These are phyloP conservation scores for Helicolenus hilgendorfi DNA, from an alignment of 2,797 vertebrate species.

Conservation along the genomic window DNA sequence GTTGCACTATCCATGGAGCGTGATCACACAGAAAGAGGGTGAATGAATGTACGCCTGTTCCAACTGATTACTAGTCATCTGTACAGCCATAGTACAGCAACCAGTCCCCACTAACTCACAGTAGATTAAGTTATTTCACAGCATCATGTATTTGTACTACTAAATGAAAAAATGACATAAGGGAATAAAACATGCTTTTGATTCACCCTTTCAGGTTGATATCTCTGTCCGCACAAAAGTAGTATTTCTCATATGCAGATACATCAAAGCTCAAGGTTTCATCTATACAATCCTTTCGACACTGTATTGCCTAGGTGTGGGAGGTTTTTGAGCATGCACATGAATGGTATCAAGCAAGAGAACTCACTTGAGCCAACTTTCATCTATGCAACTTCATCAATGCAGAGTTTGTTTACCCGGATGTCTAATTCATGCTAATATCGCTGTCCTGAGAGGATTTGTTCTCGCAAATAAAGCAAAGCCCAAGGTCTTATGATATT, in stretches of 20 bases:
- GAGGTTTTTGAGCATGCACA: neutral
- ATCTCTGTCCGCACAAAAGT: neutral
- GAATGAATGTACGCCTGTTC: neutral
- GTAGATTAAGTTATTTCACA: neutral
- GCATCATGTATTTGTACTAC: neutral
- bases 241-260: conserved; percentile 8
- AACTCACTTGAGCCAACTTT: neutral
- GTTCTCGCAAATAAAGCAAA: neutral
- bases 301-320: neutral
- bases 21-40: neutral
- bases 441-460: neutral
- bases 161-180: neutral
- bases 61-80: neutral
- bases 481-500: neutral
- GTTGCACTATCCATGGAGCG: neutral
- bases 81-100: neutral
- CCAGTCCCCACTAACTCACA: neutral
- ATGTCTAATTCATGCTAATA: neutral
- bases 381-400: neutral
- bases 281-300: neutral
- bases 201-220: neutral
- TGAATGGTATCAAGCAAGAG: neutral
- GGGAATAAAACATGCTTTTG: neutral
- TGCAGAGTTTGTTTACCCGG: neutral
- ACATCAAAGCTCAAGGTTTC: conserved; percentile 3